Conservation (phyloP, 2,797 vertebrate species). For the Gadopsis bispinosus region DNA sequence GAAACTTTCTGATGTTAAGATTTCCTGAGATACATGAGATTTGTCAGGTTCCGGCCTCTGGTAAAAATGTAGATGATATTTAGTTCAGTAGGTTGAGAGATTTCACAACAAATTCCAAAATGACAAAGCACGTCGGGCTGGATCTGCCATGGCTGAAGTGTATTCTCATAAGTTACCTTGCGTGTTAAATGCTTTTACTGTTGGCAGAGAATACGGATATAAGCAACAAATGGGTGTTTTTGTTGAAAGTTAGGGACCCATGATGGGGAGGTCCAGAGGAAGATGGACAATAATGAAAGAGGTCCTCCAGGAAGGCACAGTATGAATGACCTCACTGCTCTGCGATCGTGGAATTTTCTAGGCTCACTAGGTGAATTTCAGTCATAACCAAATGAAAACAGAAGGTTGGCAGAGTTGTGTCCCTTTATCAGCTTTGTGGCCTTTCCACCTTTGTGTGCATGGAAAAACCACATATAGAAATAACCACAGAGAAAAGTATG, state of each 20-base stretch:
- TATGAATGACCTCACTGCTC: constrained; percentile 10
- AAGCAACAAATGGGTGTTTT: background rate
- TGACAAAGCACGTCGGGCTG: background rate
- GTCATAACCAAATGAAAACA: constrained; percentile 31
- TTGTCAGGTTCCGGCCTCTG: background rate
- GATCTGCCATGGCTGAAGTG: background rate
- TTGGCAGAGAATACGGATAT: background rate
- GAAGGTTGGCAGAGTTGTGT: constrained; percentile 17
- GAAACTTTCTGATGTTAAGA: constrained; percentile 9
- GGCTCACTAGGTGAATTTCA: constrained; percentile 20
- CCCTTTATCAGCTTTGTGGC: constrained; percentile 23
- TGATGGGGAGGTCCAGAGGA: constrained; percentile 25
- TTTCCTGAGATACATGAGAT: background rate
- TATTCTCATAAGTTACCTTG: constrained; percentile 1
- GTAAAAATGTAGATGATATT: background rate
- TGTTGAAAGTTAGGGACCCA: background rate
- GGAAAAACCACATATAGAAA: constrained; percentile 42
- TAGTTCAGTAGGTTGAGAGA: constrained; percentile 21
- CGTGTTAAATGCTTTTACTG: background rate
- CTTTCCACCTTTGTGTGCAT: constrained; percentile 16
- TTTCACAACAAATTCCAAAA: constrained; percentile 12
- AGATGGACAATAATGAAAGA: constrained; percentile 10
- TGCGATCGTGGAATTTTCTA: constrained; percentile 35
- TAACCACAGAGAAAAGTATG: constrained; percentile 20
- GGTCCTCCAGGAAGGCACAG: background rate